These are phyloP conservation scores for Conopomorpha cramerella DNA, from an alignment of 1,140 invertebrate genomes.

Conservation along the genomic window DNA sequence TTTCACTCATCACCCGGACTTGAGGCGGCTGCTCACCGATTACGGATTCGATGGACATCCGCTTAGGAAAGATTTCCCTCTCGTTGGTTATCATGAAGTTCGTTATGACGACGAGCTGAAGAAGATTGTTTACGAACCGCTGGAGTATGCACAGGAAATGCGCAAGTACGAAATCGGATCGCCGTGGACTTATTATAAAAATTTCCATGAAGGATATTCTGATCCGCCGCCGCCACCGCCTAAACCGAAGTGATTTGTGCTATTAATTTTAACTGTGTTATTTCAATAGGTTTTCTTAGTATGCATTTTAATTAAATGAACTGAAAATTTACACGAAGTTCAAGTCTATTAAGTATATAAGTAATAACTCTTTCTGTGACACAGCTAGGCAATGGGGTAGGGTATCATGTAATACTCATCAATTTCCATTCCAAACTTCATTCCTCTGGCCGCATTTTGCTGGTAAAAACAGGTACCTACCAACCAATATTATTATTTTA, in stretches of 20 bases:
- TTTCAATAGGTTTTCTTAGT: not conserved
- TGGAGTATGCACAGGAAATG: conserved; percentile 47
- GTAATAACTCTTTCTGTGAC: too few species aligned
- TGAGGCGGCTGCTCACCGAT: conserved; percentile 51
- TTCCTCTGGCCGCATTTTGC: too few species aligned
- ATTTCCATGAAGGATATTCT: conserved; percentile 36
- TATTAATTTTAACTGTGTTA: not conserved
- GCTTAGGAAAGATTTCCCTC: conserved; percentile 48
- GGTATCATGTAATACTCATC: too few species aligned
- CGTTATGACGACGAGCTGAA: conserved; percentile 54
- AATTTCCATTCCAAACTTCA: too few species aligned
- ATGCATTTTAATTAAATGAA: too few species aligned
- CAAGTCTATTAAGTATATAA: too few species aligned
- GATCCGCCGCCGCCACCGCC: conserved; percentile 8
- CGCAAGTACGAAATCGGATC: conserved; percentile 30
- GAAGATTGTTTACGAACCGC: conserved; percentile 48
- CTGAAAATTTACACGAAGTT: too few species aligned
- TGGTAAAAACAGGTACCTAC: too few species aligned
- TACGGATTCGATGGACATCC: conserved; percentile 54
- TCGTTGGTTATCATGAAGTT: conserved; percentile 42
- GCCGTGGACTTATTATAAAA: conserved; percentile 39
- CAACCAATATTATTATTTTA: too few species aligned
- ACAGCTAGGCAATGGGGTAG: too few species aligned
- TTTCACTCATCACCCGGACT: conserved; percentile 52
- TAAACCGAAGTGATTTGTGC: conserved; percentile 7